phyloP scores from a whole-genome alignment of 2,888 invertebrate species.

The Tenthredo mesomela region DNA sequence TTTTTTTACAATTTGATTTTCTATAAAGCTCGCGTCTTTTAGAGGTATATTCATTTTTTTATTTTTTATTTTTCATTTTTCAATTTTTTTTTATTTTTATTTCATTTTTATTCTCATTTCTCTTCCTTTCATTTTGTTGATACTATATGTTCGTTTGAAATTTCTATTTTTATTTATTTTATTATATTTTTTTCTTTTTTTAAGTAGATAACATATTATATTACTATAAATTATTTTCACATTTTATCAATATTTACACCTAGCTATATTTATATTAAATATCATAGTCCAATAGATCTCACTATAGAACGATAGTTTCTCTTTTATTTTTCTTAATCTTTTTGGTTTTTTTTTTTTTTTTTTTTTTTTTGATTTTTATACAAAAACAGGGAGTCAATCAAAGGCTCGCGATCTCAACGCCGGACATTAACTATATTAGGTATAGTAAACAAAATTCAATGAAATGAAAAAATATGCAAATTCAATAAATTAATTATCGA shows the following conservation, averaged over 20 bases:
- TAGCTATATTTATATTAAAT: constrained; percentile 30
- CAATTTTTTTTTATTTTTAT: not conserved
- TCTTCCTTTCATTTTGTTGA: not conserved
- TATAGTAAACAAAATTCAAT: not conserved
- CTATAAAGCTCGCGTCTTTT: constrained; percentile 30
- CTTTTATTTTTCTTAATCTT: constrained; percentile 13
- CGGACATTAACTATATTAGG: not conserved
- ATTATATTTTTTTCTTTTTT: not conserved
- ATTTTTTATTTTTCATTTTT: not conserved
- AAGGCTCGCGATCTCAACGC: not conserved
- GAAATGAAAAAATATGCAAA: not conserved
- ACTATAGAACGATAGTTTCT: constrained; percentile 38
- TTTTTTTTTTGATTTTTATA: constrained; percentile 37
- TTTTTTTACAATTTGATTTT: not conserved
- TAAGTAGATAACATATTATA: not conserved
- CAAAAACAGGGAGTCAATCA: constrained; percentile 18
- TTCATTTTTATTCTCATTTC: not conserved
- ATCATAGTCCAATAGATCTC: constrained; percentile 31
- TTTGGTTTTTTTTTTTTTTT: constrained; percentile 22
- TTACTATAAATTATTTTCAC: constrained; percentile 35
- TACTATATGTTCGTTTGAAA: not conserved
- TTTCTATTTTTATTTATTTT: too few species aligned
- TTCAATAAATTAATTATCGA: not conserved
- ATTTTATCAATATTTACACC: constrained; percentile 51
- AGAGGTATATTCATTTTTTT: constrained; percentile 8